phyloP scores from a whole-genome alignment of 2,888 invertebrate species.

The Mimumesa dahlbomi region DNA sequence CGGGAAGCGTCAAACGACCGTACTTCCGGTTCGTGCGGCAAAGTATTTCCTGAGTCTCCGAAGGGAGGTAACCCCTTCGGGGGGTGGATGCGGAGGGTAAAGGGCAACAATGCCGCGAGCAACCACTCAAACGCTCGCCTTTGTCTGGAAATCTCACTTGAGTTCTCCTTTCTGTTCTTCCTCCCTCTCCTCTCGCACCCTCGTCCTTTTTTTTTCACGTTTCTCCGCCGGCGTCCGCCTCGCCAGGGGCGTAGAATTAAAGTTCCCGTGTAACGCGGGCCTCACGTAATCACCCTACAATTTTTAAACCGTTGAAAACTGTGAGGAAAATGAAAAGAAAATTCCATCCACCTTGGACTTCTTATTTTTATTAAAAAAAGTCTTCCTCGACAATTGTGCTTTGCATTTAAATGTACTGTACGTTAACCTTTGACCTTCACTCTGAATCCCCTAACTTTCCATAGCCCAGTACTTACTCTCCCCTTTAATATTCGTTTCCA shows the following conservation, averaged over 20 bases:
- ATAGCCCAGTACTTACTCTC: too few relatives aligned
- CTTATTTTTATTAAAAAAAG: too few relatives aligned
- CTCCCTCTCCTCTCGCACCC: conserved; percentile 33
- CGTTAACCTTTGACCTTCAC: too few relatives aligned
- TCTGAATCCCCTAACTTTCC: too few relatives aligned
- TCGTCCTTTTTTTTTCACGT: conserved; percentile 34
- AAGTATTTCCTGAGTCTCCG: conserved; percentile 69
- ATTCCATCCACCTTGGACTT: too few relatives aligned
- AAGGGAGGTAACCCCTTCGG: conserved; percentile 54
- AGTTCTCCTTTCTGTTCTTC: conserved; percentile 44
- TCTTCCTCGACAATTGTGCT: too few relatives aligned
- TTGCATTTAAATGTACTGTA: too few relatives aligned
- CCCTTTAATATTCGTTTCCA: too few relatives aligned
- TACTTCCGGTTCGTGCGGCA: conserved; percentile 70
- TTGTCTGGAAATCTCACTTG: conserved; percentile 72
- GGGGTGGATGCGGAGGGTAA: conserved; percentile 63
- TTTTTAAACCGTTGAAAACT: too few relatives aligned
- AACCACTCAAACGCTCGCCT: conserved; percentile 70
- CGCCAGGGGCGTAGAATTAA: not conserved
- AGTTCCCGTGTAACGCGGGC: conserved; percentile 12
- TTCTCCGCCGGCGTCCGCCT: conserved; percentile 2
- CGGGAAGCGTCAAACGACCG: conserved; percentile 74
- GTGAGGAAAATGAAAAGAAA: too few relatives aligned
- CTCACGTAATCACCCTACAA: conserved; percentile 44
- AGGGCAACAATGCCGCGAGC: conserved; percentile 76